A percentile compares a stretch with the other conserved stretches of the same genome.
phyloP scores from a whole-genome alignment of 2,888 invertebrate species.

The Carterocephalus palaemon region DNA sequence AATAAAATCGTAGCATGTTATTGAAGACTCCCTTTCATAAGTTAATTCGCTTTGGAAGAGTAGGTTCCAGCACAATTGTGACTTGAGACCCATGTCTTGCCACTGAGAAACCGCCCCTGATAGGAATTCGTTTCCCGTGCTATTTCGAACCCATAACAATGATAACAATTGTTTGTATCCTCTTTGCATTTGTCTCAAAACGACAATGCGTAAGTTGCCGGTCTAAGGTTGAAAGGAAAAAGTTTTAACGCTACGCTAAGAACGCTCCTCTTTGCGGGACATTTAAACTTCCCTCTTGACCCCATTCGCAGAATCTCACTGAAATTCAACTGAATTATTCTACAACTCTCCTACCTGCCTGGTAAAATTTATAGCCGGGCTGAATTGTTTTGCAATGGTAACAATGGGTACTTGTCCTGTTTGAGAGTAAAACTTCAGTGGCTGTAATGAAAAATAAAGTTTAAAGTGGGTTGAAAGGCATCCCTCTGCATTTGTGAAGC shows the following conservation, averaged over 20 bases:
- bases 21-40: too few species aligned
- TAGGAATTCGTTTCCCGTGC: too few species aligned
- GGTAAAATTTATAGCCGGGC: conserved; percentile 6
- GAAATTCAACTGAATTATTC: conserved; percentile 11
- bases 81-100: too few species aligned
- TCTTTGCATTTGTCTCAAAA: too few species aligned
- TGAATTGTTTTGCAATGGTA: neutral
- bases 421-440: conserved; percentile 6
- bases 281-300: conserved; percentile 8
- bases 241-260: neutral
- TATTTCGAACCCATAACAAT: too few species aligned
- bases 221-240: neutral
- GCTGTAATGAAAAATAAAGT: conserved; percentile 1
- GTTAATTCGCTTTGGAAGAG: too few species aligned
- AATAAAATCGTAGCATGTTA: too few species aligned
- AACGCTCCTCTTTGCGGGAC: neutral
- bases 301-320: conserved; percentile 3
- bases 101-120: too few species aligned
- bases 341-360: conserved; percentile 7
- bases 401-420: conserved; percentile 4
- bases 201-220: too few species aligned
- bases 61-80: too few species aligned
- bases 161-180: too few species aligned
- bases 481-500: neutral
- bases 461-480: conserved; percentile 1